phyloP scores from a whole-genome alignment of 2,888 invertebrate species.

The Anthophora plumipes region DNA sequence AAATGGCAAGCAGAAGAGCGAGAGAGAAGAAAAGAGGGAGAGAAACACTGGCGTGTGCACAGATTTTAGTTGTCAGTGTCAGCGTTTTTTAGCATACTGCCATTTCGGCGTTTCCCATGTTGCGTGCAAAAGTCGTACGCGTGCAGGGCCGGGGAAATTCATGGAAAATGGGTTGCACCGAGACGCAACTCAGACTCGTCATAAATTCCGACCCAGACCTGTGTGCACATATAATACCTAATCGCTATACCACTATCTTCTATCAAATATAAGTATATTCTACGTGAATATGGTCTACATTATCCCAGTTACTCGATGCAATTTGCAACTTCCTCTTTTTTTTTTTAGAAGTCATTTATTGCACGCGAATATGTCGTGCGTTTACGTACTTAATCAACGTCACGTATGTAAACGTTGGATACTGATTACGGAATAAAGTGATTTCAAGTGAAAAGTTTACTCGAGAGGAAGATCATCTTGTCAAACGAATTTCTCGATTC shows the following conservation, averaged over 20 bases:
- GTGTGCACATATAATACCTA: constrained; percentile 29
- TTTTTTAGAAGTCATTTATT: constrained; percentile 46
- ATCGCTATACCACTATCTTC: constrained; percentile 28
- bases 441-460: neutral
- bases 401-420: constrained; percentile 8
- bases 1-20: constrained; percentile 19
- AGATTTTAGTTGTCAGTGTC: constrained; percentile 70
- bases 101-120: constrained; percentile 68
- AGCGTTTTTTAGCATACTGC: constrained; percentile 73
- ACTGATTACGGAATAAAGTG: constrained; percentile 13
- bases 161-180: constrained; percentile 35
- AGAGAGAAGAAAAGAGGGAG: constrained; percentile 29
- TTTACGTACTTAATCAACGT: neutral
- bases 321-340: neutral
- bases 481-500: neutral
- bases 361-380: constrained; percentile 1
- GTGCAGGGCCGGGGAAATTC: constrained; percentile 36
- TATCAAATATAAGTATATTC: constrained; percentile 15
- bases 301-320: neutral
- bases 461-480: neutral
- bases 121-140: constrained; percentile 51
- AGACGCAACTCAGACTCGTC: constrained; percentile 21
- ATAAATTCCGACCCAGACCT: constrained; percentile 37
- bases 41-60: constrained; percentile 51
- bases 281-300: neutral